phyloP scores from a whole-genome alignment of 2,797 vertebrate species.

The Adelosebastes latens region DNA sequence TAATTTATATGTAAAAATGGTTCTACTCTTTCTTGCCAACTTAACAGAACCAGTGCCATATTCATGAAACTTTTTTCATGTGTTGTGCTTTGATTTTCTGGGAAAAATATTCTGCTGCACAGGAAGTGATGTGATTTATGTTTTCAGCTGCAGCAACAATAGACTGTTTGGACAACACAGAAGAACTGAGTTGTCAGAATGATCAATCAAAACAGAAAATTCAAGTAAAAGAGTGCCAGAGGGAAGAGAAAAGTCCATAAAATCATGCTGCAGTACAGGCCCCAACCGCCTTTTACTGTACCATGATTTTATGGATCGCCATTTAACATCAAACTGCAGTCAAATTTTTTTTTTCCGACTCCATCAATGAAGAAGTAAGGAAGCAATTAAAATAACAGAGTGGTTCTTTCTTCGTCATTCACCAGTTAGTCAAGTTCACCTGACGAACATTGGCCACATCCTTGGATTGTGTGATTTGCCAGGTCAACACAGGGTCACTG shows the following conservation, averaged over 20 bases:
- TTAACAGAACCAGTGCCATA: neutral
- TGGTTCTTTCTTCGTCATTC: conserved; percentile 2
- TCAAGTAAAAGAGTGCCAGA: neutral
- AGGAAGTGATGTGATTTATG: neutral
- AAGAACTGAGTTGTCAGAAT: neutral
- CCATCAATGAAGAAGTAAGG: neutral
- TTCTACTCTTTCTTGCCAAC: neutral
- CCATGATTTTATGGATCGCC: neutral
- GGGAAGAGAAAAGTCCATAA: neutral
- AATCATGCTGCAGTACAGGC: too few relatives aligned
- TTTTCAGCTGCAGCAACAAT: neutral
- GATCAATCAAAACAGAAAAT: neutral
- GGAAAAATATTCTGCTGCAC: neutral
- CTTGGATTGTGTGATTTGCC: conserved; percentile 34
- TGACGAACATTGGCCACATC: conserved; percentile 37
- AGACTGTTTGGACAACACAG: neutral
- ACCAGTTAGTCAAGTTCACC: conserved; percentile 15
- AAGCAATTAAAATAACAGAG: conserved; percentile 29
- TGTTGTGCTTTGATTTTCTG: neutral
- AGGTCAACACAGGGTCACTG: conserved; percentile 14
- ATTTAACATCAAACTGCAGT: neutral
- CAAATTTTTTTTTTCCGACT: neutral
- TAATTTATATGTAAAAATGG: neutral
- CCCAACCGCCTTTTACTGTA: neutral
- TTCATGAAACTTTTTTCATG: neutral